Base-by-base conservation (phyloP, 2,113 vertebrate species). In the Leptosomus discolor region DNA sequence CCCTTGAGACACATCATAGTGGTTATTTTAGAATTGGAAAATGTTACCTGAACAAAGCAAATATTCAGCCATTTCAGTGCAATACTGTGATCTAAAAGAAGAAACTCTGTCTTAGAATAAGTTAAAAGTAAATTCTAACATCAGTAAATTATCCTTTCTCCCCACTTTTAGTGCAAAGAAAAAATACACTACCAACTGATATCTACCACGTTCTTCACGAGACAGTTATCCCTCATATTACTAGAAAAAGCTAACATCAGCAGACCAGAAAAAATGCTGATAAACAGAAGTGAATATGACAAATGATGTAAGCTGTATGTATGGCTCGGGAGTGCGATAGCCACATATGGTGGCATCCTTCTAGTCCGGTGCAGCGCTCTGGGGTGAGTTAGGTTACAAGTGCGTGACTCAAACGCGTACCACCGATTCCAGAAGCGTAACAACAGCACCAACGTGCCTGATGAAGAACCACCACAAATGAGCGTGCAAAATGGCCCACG, bases 161-260 rank as follows among this genome's bases (percentile, higher is more conserved):
- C 30, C 68, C 34, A 41, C 29, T 94, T 77, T 63, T 12, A 77
- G 41, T 9, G 65, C 50, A 67, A 91, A 60, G 30, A 46, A 78
- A 86, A 83, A 87, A 67, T 1, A 61, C 15, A 11, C 36, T 29
- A n/a, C 54, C 24, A 22, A 82, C 48, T 7, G 4, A 30, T 61
- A 80, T 48, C 81, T 43, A 63, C 81, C 57, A 69, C 53, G 39
- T 87, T 85, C 75, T 85, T 70, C 51, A 50, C 6, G 7, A 91
- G 76, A 32, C 30, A 54, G 77, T 60, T 83, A 94, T 90, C 97
- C 94, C 95, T 92, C 76, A 21, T 56, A 54, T 94, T 75, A 64
- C 75, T 19, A 58, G 57, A 73, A 95, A 97, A 82, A 92, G 92
- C 83, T 58, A 56, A 60, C 85, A 96, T 97, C 97, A 97, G 96